phyloP scores from a whole-genome alignment of 2,797 vertebrate genomes.

The Pipistrellus pipistrellus region DNA sequence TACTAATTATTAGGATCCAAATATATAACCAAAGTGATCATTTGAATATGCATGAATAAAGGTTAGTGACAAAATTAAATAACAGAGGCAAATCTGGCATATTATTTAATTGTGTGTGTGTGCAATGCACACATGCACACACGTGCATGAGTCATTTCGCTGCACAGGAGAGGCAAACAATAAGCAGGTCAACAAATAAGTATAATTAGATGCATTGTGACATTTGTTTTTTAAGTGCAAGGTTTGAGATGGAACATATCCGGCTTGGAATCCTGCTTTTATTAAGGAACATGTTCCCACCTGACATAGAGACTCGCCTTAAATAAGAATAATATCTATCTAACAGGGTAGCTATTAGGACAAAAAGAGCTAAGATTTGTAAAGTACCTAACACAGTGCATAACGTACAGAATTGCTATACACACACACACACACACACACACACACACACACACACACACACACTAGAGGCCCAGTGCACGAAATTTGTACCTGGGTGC shows the following conservation, averaged over 20 bases:
- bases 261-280: neutral
- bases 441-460: too few species aligned
- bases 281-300: neutral
- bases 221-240: neutral
- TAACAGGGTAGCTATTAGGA: neutral
- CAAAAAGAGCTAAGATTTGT: neutral
- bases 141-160: neutral
- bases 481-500: too few species aligned
- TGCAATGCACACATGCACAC: neutral
- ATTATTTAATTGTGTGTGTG: neutral
- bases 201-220: slow-evolving; percentile 21
- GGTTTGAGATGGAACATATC: neutral
- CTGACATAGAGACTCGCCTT: neutral
- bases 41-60: neutral
- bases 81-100: neutral
- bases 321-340: neutral
- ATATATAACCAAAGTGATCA: neutral
- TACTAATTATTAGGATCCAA: slow-evolving; percentile 42
- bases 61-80: neutral
- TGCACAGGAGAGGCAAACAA: neutral
- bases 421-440: too few species aligned
- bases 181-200: slow-evolving; percentile 22
- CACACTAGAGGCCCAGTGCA: too few species aligned
- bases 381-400: neutral
- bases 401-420: neutral